phyloP scores from a whole-genome alignment of 2,113 vertebrate species.

The Melanerpes formicivorus region DNA sequence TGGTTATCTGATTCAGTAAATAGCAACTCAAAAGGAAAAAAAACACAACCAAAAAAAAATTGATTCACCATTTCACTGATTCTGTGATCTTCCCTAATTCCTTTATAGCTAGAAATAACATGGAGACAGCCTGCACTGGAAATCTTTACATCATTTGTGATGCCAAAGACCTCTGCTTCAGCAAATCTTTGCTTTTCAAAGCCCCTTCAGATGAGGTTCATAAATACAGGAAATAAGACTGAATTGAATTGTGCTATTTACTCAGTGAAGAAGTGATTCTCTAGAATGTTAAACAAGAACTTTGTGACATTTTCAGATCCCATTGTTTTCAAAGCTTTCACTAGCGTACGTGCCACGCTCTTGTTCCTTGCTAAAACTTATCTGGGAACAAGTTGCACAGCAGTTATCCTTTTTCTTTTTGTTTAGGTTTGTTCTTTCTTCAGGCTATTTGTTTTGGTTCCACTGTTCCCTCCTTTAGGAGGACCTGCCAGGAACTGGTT shows the following conservation, averaged over 20 bases:
- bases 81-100: not conserved
- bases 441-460: not conserved
- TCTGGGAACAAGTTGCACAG: not conserved
- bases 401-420: not conserved
- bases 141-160: not conserved
- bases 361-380: not conserved
- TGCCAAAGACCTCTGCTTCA: not conserved
- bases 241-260: not conserved
- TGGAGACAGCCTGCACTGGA: not conserved
- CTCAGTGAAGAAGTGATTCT: not conserved
- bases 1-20: not conserved
- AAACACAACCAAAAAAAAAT: not conserved
- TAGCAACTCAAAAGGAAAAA: not conserved
- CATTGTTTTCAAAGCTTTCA: not conserved
- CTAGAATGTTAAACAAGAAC: not conserved
- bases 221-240: not conserved
- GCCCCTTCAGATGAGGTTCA: not conserved
- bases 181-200: not conserved
- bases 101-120: not conserved
- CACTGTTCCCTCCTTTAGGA: not conserved
- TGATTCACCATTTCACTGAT: not conserved
- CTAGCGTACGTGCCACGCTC: not conserved
- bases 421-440: not conserved
- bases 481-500: not conserved
- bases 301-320: not conserved